These are phyloP conservation scores for Tyrannus savana DNA, from an alignment of 2,113 vertebrate species.

Conservation along the genomic window DNA sequence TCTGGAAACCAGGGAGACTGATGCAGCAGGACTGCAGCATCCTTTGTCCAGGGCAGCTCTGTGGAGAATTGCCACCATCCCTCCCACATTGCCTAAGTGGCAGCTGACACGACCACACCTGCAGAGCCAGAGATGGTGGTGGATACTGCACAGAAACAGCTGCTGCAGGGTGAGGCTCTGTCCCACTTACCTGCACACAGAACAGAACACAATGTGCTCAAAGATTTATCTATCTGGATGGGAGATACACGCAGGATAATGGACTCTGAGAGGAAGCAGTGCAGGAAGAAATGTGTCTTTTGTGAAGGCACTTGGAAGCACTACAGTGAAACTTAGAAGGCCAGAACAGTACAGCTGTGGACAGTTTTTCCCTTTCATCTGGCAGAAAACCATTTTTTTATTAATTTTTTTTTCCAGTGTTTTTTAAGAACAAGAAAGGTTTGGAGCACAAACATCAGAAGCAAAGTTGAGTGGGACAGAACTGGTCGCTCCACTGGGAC, in stretches of 20 bases:
- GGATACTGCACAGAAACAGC: background rate
- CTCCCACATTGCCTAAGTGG: background rate
- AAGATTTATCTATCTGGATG: background rate
- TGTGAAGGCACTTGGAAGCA: background rate
- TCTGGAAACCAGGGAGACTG: background rate
- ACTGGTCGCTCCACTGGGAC: background rate
- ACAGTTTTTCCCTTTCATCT: background rate
- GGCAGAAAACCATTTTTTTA: background rate
- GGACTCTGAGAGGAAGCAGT: background rate
- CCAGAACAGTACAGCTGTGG: background rate
- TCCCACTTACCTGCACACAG: background rate
- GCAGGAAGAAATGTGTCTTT: background rate
- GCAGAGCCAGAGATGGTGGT: background rate
- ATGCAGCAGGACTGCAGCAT: background rate
- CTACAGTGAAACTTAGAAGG: background rate
- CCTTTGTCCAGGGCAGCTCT: background rate
- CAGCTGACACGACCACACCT: background rate
- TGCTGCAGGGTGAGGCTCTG: background rate
- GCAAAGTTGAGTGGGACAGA: background rate
- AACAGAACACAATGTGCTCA: background rate
- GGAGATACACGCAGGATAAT: rapidly evolving
- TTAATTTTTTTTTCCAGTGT: background rate
- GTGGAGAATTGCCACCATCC: background rate
- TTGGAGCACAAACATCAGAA: background rate
- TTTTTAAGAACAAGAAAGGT: background rate